Evolutionary conservation across 2,888 invertebrate species (phyloP), one percentile per base, ranked within the genome.

Genomic region (Agrilus cyanescens): DNA sequence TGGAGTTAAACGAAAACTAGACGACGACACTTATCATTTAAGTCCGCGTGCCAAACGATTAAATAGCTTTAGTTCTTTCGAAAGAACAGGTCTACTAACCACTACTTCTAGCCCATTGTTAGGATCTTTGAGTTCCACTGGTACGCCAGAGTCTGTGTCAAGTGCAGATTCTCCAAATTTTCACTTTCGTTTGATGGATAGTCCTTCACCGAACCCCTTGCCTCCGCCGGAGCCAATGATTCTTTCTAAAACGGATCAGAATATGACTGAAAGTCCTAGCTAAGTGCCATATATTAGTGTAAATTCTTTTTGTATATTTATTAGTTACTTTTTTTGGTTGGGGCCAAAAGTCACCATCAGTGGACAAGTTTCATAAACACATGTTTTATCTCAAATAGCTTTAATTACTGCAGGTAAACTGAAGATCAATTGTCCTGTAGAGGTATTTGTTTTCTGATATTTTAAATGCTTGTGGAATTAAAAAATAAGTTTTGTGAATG

Each of bases 1-100:
- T 57, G 82, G 81, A 38, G 80, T 80, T 1, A 81, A 84, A 63
- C 73, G 82, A 48, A 75, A 80, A 55, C 70, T 80, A 40, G 75
- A 74, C 8, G 77, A 76, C 45, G 70, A 70, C 30, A 68, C 68
- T 39, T 53, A 57, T 36, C 58, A 61, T 43, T 51, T 59, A 18
- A 60, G 64, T 46, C 69, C 70, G 3, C 59, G 68, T 40, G 62
- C 68, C 7, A 71, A 71, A 55, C 57, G 69, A 43, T 61, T 67
- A 33, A 63, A 65, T 45, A 67, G 62, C 54, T 64, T 60, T 50
- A 59, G 61, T 20, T 49, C 53, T 25, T 49, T 50, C 15, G 62
- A 61, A 43, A 54, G 64, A 31, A 59, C 61, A 13, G 67, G 68
- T n/a, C 55, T 68, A 12, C 55, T 69, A 10, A 62, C 68, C 40